phyloP scores from a whole-genome alignment of 1,140 invertebrate species.

The Halesus radiatus region DNA sequence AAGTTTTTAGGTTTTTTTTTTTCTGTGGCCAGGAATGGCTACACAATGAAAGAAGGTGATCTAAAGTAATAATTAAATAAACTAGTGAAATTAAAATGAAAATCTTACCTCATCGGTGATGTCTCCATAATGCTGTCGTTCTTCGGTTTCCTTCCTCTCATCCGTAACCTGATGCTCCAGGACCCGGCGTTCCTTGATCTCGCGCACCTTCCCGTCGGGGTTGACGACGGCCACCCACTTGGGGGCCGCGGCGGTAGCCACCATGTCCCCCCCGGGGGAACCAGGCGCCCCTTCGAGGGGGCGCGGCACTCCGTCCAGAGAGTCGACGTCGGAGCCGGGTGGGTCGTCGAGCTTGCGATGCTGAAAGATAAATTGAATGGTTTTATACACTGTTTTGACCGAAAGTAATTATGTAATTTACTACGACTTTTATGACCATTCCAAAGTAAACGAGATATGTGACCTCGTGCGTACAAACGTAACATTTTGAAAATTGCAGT shows the following conservation, averaged over 20 bases:
- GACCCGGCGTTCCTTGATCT: conserved; percentile 83
- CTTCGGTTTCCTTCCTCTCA: conserved; percentile 84
- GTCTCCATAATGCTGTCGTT: conserved; percentile 84
- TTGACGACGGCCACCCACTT: conserved; percentile 76
- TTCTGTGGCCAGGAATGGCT: too few species aligned
- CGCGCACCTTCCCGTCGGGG: conserved; percentile 81
- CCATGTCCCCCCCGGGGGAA: conserved; percentile 69
- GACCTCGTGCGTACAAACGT: too few species aligned
- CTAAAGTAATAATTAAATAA: too few species aligned
- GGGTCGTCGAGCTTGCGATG: conserved; percentile 60
- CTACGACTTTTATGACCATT: too few species aligned
- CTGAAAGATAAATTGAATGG: conserved; percentile 54
- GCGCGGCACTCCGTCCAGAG: conserved; percentile 62
- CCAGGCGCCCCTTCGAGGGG: conserved; percentile 55
- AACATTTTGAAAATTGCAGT: too few species aligned
- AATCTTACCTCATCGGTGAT: conserved; percentile 87
- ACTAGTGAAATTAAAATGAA: too few species aligned
- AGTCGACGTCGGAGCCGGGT: conserved; percentile 59
- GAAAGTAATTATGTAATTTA: too few species aligned
- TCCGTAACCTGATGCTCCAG: conserved; percentile 87
- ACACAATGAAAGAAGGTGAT: too few species aligned
- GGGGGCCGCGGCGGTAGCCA: conserved; percentile 64
- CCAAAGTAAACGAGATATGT: too few species aligned
- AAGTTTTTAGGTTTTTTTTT: too few species aligned
- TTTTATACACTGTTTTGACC: too few species aligned